Evolutionary conservation across 2,797 vertebrate species (phyloP).

Genomic region (Chrysocyon brachyurus): DNA sequence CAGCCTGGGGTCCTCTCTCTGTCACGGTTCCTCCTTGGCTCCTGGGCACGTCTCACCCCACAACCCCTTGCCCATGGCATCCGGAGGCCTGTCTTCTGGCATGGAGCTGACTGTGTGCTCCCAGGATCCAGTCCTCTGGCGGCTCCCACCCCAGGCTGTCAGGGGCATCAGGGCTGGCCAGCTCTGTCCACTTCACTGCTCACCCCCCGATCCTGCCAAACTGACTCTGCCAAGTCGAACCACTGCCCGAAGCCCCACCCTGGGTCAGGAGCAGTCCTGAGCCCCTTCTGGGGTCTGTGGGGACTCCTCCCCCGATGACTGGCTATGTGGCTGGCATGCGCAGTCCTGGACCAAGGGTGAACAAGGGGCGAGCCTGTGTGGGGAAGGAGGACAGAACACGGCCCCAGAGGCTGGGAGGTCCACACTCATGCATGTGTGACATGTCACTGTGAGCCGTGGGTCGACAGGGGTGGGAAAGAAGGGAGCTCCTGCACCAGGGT

Average conservation of each 20-base stretch:
- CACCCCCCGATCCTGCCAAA: background rate
- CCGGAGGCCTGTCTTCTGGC: background rate
- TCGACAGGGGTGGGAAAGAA: background rate
- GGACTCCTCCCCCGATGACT: no score
- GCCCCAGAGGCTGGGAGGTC: accelerated
- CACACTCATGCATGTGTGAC: accelerated
- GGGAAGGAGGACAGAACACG: background rate
- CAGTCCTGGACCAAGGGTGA: background rate
- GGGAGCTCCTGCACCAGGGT: no score
- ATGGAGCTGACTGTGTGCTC: background rate
- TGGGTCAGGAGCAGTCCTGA: background rate
- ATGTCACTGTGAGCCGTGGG: accelerated
- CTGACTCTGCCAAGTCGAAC: accelerated
- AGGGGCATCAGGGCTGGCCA: no score
- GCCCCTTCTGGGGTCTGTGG: background rate
- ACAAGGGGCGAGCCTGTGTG: accelerated
- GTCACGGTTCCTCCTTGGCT: background rate
- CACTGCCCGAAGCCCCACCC: accelerated
- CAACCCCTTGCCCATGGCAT: accelerated
- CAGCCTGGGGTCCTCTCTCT: background rate
- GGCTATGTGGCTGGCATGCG: accelerated
- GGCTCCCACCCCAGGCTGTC: background rate
- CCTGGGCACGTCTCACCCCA: background rate
- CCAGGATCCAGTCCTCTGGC: accelerated
- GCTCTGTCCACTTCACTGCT: no score